These are phyloP conservation scores for Philypnodon macrostomus DNA, from an alignment of 2,797 vertebrate species.

Conservation along the genomic window DNA sequence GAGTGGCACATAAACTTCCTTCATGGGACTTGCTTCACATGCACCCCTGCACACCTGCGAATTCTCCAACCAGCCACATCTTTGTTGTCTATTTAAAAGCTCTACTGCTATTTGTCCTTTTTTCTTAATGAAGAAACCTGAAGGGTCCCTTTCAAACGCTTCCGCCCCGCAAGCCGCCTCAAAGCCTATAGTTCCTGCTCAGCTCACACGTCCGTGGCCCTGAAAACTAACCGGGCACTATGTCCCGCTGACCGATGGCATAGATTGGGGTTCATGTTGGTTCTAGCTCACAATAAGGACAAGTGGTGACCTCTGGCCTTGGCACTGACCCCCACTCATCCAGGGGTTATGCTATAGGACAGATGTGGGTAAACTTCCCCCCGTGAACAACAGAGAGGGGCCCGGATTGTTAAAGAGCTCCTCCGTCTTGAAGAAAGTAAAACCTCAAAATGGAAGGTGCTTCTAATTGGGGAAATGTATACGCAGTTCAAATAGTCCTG, in stretches of 20 bases:
- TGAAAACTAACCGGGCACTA: conserved; percentile 64
- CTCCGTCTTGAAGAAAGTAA: conserved; percentile 59
- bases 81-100: conserved; percentile 72
- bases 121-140: conserved; percentile 66
- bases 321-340: conserved; percentile 72
- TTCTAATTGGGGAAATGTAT: conserved; percentile 77
- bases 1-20: conserved; percentile 59
- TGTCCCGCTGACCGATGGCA: conserved; percentile 62
- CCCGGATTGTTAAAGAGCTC: conserved; percentile 74
- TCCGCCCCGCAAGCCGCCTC: conserved; percentile 58
- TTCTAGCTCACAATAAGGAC: conserved; percentile 76
- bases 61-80: conserved; percentile 60
- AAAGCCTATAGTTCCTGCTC: conserved; percentile 71
- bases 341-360: conserved; percentile 77
- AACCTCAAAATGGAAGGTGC: conserved; percentile 72
- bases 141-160: conserved; percentile 69
- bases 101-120: conserved; percentile 67
- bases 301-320: conserved; percentile 77
- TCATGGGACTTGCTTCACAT: conserved; percentile 50
- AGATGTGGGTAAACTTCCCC: conserved; percentile 84
- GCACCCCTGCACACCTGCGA: conserved; percentile 75
- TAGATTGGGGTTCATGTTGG: conserved; percentile 74
- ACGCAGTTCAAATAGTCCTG: conserved; percentile 70
- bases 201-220: conserved; percentile 73
- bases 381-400: conserved; percentile 71